Conservation (phyloP, 2,113 vertebrate genomes). For the Datnioides undecimradiatus region DNA sequence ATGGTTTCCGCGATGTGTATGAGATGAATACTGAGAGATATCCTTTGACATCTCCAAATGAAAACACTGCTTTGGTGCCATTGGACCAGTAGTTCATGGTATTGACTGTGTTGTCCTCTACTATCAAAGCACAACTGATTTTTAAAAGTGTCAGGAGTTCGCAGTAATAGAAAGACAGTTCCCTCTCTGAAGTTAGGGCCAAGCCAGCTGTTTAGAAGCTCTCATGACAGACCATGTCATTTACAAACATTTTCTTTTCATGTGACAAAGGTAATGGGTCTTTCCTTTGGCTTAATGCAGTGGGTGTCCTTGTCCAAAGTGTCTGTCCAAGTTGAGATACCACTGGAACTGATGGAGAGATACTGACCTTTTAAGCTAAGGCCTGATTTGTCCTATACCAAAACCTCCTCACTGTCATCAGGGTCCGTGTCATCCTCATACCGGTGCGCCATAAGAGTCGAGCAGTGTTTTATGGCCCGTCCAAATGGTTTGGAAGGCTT, state of each 20-base stretch:
- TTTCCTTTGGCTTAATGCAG: accelerated
- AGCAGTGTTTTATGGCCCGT: not conserved
- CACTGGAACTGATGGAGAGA: slow-evolving; percentile 1
- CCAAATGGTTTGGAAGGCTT: not conserved
- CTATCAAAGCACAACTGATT: not conserved
- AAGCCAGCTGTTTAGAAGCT: slow-evolving; percentile 14
- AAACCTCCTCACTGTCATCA: too few relatives aligned
- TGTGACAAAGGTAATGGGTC: not conserved
- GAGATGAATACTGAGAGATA: slow-evolving; percentile 73
- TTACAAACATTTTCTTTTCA: not conserved
- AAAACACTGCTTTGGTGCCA: slow-evolving; percentile 73
- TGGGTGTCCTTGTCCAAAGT: accelerated
- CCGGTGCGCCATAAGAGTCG: not conserved
- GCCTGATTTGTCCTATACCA: not conserved
- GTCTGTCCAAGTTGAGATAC: slow-evolving; percentile 1
- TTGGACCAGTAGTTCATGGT: slow-evolving; percentile 68
- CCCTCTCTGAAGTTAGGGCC: not conserved
- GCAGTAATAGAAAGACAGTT: not conserved
- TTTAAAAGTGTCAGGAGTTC: accelerated
- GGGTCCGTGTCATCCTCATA: accelerated
- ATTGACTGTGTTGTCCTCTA: not conserved
- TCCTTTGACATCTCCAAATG: slow-evolving; percentile 75
- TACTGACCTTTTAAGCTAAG: slow-evolving; percentile 19
- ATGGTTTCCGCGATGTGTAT: slow-evolving; percentile 18
- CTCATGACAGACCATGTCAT: slow-evolving; percentile 11